Percentiles rank a stretch among this genome's conserved stretches.
phyloP scores from a whole-genome alignment of 2,797 vertebrate species.

The Poeciliopsis turneri region DNA sequence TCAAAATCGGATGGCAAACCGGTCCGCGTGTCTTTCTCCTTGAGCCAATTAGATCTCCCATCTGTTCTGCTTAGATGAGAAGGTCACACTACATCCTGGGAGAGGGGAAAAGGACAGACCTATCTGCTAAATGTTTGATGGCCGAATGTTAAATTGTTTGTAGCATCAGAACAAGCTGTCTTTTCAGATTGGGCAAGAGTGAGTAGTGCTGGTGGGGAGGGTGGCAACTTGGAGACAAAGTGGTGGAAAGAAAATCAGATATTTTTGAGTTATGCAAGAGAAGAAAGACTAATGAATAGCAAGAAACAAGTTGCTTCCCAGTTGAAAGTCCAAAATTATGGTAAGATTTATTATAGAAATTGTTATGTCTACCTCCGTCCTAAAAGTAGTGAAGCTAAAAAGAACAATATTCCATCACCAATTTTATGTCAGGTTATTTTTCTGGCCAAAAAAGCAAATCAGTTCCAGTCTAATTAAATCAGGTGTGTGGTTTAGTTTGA shows the following conservation, averaged over 20 bases:
- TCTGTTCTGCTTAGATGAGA: slow-evolving; percentile 22
- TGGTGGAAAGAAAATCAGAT: slow-evolving; percentile 2
- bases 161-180: neutral
- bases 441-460: neutral
- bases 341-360: neutral
- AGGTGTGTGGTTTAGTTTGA: neutral
- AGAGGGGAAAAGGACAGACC: slow-evolving; percentile 12
- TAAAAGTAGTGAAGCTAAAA: neutral
- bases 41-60: slow-evolving; percentile 14
- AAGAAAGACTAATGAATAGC: neutral
- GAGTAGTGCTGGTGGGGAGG: neutral
- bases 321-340: neutral
- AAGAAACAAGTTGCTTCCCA: neutral
- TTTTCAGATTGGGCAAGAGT: slow-evolving; percentile 7
- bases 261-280: neutral
- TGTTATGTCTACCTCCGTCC: neutral
- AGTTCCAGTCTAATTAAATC: neutral
- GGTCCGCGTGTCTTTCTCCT: neutral
- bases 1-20: slow-evolving; percentile 19
- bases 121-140: slow-evolving; percentile 26
- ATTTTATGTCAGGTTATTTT: neutral
- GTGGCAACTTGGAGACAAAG: neutral
- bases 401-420: neutral
- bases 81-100: slow-evolving; percentile 1
- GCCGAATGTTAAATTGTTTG: neutral